phyloP scores from a whole-genome alignment of 2,797 vertebrate genomes.

The Sparus aurata region DNA sequence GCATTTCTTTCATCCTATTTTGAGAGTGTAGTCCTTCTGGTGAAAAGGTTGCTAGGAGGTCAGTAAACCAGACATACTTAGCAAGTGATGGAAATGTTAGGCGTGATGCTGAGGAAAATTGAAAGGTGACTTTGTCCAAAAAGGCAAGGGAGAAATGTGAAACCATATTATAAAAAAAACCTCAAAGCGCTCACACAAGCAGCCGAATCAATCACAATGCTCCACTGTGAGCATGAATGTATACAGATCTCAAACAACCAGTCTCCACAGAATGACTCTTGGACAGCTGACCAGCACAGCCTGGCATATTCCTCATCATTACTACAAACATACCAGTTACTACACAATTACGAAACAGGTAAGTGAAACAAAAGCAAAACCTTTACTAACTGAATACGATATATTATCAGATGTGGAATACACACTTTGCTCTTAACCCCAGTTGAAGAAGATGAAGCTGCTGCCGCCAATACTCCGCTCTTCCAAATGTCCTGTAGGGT shows the following conservation, averaged over 20 bases:
- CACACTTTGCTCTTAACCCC: conserved; percentile 17
- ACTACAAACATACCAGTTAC: neutral
- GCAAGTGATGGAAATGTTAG: conserved; percentile 33
- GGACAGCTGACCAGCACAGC: conserved; percentile 30
- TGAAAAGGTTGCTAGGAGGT: conserved; percentile 33
- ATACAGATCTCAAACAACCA: conserved; percentile 42
- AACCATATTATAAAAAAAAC: conserved; percentile 20
- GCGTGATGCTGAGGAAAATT: conserved; percentile 31
- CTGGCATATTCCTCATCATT: conserved; percentile 22
- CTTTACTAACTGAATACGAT: conserved; percentile 51
- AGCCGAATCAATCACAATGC: conserved; percentile 53
- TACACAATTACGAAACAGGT: neutral
- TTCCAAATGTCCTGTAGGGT: neutral
- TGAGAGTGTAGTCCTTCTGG: conserved; percentile 10
- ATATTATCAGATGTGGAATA: neutral
- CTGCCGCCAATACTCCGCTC: neutral
- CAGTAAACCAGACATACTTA: conserved; percentile 16
- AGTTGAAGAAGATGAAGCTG: neutral
- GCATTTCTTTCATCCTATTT: conserved; percentile 24
- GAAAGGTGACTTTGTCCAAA: conserved; percentile 67
- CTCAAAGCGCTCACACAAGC: conserved; percentile 9
- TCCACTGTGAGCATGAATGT: conserved; percentile 54
- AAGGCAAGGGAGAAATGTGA: conserved; percentile 59
- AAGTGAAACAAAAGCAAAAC: neutral
- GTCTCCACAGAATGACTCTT: conserved; percentile 8